Conservation (phyloP, 2,888 invertebrate species). For the Cataglyphis cursor region DNA sequence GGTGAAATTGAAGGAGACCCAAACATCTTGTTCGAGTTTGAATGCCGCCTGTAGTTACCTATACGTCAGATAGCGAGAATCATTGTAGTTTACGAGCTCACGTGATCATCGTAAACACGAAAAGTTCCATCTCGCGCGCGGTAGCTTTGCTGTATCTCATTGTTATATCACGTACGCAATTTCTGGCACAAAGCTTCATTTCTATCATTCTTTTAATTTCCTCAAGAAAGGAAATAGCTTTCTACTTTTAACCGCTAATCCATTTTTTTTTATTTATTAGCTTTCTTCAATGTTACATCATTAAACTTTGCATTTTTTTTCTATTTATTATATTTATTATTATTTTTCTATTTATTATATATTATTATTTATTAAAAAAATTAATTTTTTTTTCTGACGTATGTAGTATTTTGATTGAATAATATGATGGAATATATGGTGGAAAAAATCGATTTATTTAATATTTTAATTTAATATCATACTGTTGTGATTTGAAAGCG, state of each 20-base stretch:
- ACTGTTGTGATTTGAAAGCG: neutral
- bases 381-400: neutral
- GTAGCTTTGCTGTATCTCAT: constrained; percentile 45
- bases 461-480: neutral
- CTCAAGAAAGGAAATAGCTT: neutral
- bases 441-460: neutral
- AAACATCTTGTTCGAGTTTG: constrained; percentile 7
- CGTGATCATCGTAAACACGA: constrained; percentile 37
- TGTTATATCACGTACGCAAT: constrained; percentile 64
- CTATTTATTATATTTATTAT: neutral
- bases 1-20: neutral
- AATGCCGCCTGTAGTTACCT: neutral
- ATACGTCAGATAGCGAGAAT: constrained; percentile 20
- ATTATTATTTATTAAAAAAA: neutral
- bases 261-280: neutral
- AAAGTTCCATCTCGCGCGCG: constrained; percentile 22
- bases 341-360: neutral
- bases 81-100: constrained; percentile 44
- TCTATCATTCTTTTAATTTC: constrained; percentile 42
- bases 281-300: neutral
- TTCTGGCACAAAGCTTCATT: constrained; percentile 56
- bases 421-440: neutral
- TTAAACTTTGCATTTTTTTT: neutral
- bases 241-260: neutral
- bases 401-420: neutral